Evolutionary conservation across 2,113 vertebrate genomes (phyloP).

Genomic region (Microtus ochrogaster): DNA sequence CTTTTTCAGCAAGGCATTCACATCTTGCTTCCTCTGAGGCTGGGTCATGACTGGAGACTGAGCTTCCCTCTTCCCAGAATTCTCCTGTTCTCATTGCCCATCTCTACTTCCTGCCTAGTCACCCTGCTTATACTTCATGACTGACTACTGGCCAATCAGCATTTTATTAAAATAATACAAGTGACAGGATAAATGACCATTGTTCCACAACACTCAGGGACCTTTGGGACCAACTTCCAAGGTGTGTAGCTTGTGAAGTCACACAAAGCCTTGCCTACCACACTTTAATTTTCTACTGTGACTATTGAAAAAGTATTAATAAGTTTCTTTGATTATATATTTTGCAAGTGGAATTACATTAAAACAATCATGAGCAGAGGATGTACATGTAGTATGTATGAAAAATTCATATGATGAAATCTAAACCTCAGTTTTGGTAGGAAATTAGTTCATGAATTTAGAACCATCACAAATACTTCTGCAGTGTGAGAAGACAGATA

Average conservation of each 20-base stretch:
- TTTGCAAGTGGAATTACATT: not conserved
- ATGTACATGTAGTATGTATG: not conserved
- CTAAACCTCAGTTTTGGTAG: not conserved
- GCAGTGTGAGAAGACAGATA: not conserved
- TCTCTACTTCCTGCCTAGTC: too few species aligned
- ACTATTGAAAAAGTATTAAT: not conserved
- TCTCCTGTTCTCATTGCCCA: too few species aligned
- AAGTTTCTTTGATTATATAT: not conserved
- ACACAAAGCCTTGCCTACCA: not conserved
- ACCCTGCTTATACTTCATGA: too few species aligned
- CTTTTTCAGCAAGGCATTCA: too few species aligned
- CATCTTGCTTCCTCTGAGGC: too few species aligned
- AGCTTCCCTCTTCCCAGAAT: too few species aligned
- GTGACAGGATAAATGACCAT: too few species aligned
- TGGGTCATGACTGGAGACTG: too few species aligned
- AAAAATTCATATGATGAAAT: not conserved
- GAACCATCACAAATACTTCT: not conserved
- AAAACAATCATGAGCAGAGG: not conserved
- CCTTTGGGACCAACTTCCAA: not conserved
- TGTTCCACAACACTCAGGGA: too few species aligned
- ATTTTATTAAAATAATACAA: too few species aligned
- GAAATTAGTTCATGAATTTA: not conserved
- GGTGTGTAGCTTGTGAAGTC: accelerated
- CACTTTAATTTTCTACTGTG: not conserved
- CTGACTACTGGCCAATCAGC: too few species aligned